Conservation (phyloP, 2,113 vertebrate genomes). For the Neopipo cinnamomea region DNA sequence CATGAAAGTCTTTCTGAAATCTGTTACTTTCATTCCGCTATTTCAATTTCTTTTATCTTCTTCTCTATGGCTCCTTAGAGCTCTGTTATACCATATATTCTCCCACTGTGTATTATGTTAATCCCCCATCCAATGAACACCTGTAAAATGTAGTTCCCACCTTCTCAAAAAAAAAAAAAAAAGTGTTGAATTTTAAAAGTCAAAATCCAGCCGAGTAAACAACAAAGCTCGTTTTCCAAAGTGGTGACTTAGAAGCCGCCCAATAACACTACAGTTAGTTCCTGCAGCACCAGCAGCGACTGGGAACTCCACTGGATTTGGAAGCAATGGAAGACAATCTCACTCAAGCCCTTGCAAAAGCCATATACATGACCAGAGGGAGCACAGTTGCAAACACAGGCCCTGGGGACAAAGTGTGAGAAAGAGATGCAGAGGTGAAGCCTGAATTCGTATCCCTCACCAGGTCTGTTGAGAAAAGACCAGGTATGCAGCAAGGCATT, state of each 20-base stretch:
- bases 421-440: neutral
- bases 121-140: neutral
- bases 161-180: neutral
- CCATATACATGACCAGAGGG: neutral
- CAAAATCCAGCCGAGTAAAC: neutral
- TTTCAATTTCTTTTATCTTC: constrained; percentile 27
- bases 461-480: neutral
- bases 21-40: neutral
- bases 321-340: neutral
- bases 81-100: neutral
- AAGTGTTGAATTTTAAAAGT: neutral
- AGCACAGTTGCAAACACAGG: accelerated
- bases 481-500: neutral
- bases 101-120: neutral
- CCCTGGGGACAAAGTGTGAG: neutral
- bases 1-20: constrained; percentile 4
- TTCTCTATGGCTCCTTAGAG: neutral
- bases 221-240: neutral
- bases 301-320: neutral
- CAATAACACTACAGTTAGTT: neutral
- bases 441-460: neutral
- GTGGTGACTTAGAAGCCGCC: neutral
- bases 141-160: neutral
- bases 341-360: neutral
- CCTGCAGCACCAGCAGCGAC: neutral